These are phyloP conservation scores for Brenthis ino DNA, from an alignment of 2,888 invertebrate species.

Conservation along the genomic window DNA sequence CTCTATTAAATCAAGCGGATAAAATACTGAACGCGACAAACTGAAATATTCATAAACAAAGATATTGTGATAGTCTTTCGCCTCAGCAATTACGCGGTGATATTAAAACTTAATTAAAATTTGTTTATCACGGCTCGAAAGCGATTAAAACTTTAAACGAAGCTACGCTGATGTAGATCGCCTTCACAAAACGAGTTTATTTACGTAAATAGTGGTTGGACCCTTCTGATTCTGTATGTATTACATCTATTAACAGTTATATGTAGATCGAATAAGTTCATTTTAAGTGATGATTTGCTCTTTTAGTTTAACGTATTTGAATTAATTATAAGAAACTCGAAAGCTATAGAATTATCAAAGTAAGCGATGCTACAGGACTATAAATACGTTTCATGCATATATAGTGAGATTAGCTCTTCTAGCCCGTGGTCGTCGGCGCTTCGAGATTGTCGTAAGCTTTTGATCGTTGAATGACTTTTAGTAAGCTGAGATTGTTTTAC, in stretches of 20 bases:
- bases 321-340: no score
- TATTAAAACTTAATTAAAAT: constrained; percentile 83
- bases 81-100: constrained; percentile 79
- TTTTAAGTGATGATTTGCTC: no score
- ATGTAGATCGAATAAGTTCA: no score
- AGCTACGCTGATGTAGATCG: constrained; percentile 71
- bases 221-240: constrained; percentile 14
- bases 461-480: constrained; percentile 7
- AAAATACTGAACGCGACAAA: constrained; percentile 46
- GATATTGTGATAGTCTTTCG: constrained; percentile 72
- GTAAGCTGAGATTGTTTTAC: not conserved
- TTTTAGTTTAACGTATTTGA: no score
- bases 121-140: constrained; percentile 80
- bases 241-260: not conserved
- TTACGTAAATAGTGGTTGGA: constrained; percentile 69
- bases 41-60: constrained; percentile 71
- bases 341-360: no score
- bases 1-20: constrained; percentile 19
- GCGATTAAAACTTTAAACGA: constrained; percentile 82
- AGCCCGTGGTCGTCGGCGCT: constrained; percentile 15
- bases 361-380: not conserved
- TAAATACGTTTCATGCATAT: constrained; percentile 2
- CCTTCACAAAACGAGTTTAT: constrained; percentile 76
- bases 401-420: not conserved
- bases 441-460: constrained; percentile 18